Percentiles rank a stretch among this genome's conserved stretches.
phyloP scores from a whole-genome alignment of 2,113 vertebrate genomes.

The Sceloporus undulatus region DNA sequence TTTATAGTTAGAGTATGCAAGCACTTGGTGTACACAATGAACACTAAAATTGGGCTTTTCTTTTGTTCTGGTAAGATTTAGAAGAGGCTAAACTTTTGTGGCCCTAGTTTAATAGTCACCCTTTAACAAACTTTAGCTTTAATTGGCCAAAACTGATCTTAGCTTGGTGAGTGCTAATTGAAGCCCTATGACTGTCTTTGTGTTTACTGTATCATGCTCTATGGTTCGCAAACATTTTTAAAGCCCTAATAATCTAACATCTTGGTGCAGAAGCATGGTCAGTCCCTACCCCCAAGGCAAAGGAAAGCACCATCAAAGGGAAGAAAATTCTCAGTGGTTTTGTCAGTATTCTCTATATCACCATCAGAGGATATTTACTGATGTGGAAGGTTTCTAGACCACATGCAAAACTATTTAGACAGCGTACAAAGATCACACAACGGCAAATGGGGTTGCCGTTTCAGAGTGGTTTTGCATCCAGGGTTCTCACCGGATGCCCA shows the following conservation, averaged over 20 bases:
- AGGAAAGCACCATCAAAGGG: neutral
- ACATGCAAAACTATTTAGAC: neutral
- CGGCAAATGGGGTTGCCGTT: too few relatives aligned
- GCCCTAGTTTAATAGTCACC: neutral
- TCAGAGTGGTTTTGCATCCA: too few relatives aligned
- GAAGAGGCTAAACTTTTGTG: neutral
- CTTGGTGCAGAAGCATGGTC: neutral
- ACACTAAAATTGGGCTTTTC: slow-evolving; percentile 2
- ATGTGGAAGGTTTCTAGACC: neutral
- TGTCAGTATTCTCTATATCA: neutral
- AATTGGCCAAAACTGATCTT: neutral
- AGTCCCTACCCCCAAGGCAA: too few relatives aligned
- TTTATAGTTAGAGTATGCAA: slow-evolving; percentile 13
- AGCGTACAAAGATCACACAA: too few relatives aligned
- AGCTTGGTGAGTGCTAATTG: neutral
- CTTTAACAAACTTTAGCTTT: slow-evolving; percentile 11
- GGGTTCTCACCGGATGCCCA: too few relatives aligned
- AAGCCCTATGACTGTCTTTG: neutral
- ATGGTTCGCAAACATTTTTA: neutral
- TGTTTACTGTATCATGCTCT: neutral
- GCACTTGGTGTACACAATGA: neutral
- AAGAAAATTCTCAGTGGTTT: neutral
- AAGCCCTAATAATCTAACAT: neutral
- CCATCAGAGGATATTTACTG: neutral
- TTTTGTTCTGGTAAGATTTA: slow-evolving; percentile 7